Conservation (phyloP, 2,113 vertebrate genomes). For the Anser brachyrhynchus region DNA sequence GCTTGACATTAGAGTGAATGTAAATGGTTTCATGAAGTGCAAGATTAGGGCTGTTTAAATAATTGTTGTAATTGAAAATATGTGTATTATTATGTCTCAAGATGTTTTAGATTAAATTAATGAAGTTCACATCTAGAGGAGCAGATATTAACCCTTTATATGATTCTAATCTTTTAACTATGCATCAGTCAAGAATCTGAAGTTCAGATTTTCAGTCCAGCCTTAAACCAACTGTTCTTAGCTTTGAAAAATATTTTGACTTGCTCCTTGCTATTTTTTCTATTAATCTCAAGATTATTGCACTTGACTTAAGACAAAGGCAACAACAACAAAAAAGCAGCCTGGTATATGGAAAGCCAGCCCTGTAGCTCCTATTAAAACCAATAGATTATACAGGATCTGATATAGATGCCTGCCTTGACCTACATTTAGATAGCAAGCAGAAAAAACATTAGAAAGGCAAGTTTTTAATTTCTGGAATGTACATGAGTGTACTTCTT, state of each 20-base stretch:
- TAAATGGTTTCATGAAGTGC: slow-evolving; percentile 59
- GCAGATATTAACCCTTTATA: slow-evolving; percentile 22
- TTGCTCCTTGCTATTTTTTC: neutral
- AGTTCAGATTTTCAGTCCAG: neutral
- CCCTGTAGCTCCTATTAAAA: neutral
- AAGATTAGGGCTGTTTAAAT: slow-evolving; percentile 65
- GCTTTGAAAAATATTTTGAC: neutral
- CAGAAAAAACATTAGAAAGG: neutral
- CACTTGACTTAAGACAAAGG: neutral
- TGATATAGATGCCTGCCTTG: neutral
- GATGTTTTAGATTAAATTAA: slow-evolving; percentile 52
- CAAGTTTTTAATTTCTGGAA: neutral
- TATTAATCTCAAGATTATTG: neutral
- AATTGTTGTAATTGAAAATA: slow-evolving; percentile 67
- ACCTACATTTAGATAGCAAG: neutral
- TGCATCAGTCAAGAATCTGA: neutral
- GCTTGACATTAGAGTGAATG: slow-evolving; percentile 34
- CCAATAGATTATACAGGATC: neutral
- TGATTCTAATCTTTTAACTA: neutral
- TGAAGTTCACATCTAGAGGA: slow-evolving; percentile 60
- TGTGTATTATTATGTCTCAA: slow-evolving; percentile 62
- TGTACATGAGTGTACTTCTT: neutral
- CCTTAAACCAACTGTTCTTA: neutral
- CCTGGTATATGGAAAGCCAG: neutral
- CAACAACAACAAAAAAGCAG: neutral